Base-by-base conservation (phyloP, 2,113 vertebrate species). In the Hipposideros armiger region DNA sequence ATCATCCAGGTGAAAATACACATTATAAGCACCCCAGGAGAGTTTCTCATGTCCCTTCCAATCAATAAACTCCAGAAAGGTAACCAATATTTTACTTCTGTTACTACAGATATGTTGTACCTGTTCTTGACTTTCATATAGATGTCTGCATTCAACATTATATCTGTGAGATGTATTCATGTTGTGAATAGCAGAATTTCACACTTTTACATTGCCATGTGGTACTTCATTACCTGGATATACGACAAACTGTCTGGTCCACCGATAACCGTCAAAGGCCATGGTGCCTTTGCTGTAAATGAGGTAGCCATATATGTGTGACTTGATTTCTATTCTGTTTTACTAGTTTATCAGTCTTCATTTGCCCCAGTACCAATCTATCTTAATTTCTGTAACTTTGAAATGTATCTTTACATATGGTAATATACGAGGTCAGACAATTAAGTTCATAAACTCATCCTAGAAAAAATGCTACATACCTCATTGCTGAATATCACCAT, bases 1-100 rank as follows among this genome's bases (percentile, higher is more conserved):
- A 67, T 82, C 50, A 87, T 56, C 17, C 45, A 94, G n/a, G 69
- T 90, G 26, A 90, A 96, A 83, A 83, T 26, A 45, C 45, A 19
- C 36, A 13, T 69, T 74, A 6, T n/a, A 58, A 60, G 42, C 26
- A 58, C 11, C 13, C 24, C 26, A 14, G 15, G 58, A 77, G 19
- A 36, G 62, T 67, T 58, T 40, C 3, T 94, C 28, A 36, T 54
- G 24, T 69, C 32, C 17, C 28, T 73, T 73, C 5, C 22, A 36
- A 11, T 76, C 15, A 26, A 26, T 77, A 60, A 62, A 89, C 22
- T 52, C 50, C 66, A 54, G 5, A 70, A 36, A 93, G 22, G 32
- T 78, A 92, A 36, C 36, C 36, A 36, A 36, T 36, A 36, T 36
- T 36, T 36, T 36, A 36, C 36, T 36, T 36, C 36, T 36, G 36